Base-by-base conservation (phyloP, 2,797 vertebrate species). In the Eulemur coronatus region DNA sequence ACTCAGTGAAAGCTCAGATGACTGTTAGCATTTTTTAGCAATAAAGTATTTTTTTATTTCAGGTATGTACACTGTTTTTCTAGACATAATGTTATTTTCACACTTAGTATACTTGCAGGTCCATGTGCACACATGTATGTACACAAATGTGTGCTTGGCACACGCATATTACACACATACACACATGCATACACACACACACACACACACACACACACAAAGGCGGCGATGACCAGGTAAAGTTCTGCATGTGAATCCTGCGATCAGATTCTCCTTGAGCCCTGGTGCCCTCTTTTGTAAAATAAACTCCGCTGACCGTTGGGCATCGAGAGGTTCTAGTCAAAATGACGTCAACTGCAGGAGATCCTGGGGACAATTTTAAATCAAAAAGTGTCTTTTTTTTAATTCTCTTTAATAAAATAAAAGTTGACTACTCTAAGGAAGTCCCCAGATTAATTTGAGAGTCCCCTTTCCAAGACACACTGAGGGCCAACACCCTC, bases 331-430 rank as follows among this genome's bases (percentile, higher is more conserved):
- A 57, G 5, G 41, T 15, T 59, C 52, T 69, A 26, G 22, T 78
- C 43, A 50, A 78, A 76, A 70, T 5, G 10, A 14, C 6, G 11
- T 3, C 18, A 0, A 65, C 4, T 75, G 57, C 24, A 26, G 28
- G 17, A 38, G 9, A 22, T 28, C 22, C 38, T 15, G 4, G 38
- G 69, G 35, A 92, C 48, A 28, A 2, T 78, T 55, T 67, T 30
- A 81, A 65, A 24, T 84, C 63, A 46, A 52, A 90, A 87, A 2
- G 7, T 35, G 20, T 38, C 30, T 20, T 50, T 43, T 1, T 9
- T 73, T 87, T 73, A 87, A 35, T 35, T 70, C 59, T 50, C 38
- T 73, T 87, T 73, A 88, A 35, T 35, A 61, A 69, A 80, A 61
- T 13, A 61, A 67, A 81, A 70, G 7, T 2, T 48, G 18, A 15